Base-by-base conservation (phyloP, 2,888 invertebrate genomes). In the Boloria selene region DNA sequence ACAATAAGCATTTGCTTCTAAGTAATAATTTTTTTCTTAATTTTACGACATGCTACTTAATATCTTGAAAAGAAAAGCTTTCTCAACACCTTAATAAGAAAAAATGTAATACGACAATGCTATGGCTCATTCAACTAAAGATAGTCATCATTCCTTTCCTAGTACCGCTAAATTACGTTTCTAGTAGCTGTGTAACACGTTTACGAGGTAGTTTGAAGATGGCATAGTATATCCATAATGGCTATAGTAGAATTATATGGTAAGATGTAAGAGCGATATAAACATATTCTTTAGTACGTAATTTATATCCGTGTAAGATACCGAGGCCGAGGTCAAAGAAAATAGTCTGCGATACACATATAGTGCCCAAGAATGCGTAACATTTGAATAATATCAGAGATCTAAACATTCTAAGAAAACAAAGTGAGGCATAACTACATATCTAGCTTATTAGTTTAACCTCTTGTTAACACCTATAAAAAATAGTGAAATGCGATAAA, bases 81-180 rank as follows among this genome's bases (percentile, higher is more conserved):
- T 82, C 83, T 85, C 85, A 84, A 88, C 87, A 89, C 88, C 87
- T 88, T 83, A 83, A 82, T 81, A 81, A 86, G 83, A 86, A 87
- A 84, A 85, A 55, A 61, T 54, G 59, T 87, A 86, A 86, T 81
- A 82, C 82, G 75, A 26, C 56, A 59, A 58, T 66, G 61, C 76
- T 80, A 81, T 83, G 79, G 82, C 83, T 83, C 87, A 88, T 88
- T 84, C 86, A 87, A 84, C 83, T 85, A 80, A 74, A 82, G 90
- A 90, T 89, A 85, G 85, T 79, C 81, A 89, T 90, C 88, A 79
- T 81, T 84, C 86, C 81, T 87, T 89, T 89, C 89, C 83, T 82
- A 79, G 90, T 90, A 88, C 90, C 88, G 90, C 90, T 90, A 91
- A 89, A 90, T 89, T 86, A 87, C 89, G 84, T 84, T 88, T 89